Conservation (phyloP, 1,140 invertebrate species). For the Ridgeia piscesae region DNA sequence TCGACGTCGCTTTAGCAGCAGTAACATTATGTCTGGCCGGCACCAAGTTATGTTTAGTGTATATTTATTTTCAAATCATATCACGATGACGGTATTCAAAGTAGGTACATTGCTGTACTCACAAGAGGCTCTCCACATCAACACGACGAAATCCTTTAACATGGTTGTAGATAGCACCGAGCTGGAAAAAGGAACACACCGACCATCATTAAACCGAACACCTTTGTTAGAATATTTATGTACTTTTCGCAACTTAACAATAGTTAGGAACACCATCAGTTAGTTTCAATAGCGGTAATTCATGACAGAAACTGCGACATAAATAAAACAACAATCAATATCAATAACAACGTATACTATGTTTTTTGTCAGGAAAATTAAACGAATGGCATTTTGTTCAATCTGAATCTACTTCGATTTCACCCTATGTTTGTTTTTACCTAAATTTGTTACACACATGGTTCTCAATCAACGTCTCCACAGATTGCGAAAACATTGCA, state of each 20-base stretch:
- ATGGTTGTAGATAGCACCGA: no score
- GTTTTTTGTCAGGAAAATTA: no score
- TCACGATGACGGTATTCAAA: not conserved
- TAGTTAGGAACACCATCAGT: not conserved
- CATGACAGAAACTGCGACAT: not conserved
- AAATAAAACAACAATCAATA: not conserved
- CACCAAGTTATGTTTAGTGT: no score
- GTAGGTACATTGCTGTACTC: not conserved
- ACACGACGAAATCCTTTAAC: not conserved
- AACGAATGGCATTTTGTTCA: no score
- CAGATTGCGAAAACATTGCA: no score
- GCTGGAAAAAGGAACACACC: not conserved
- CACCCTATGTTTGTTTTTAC: no score
- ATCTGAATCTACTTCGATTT: no score
- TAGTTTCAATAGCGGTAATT: not conserved
- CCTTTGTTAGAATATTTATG: not conserved
- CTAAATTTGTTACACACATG: no score
- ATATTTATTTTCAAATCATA: not conserved
- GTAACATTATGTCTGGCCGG: no score
- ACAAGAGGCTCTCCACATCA: not conserved
- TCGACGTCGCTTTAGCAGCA: no score
- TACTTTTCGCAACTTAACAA: not conserved
- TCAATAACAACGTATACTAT: not conserved
- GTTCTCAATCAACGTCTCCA: no score
- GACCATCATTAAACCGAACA: not conserved